A percentile compares a stretch with the other conserved stretches of the same genome.
Conservation (phyloP, 2,113 vertebrate genomes). For the Leuciscus idus region DNA sequence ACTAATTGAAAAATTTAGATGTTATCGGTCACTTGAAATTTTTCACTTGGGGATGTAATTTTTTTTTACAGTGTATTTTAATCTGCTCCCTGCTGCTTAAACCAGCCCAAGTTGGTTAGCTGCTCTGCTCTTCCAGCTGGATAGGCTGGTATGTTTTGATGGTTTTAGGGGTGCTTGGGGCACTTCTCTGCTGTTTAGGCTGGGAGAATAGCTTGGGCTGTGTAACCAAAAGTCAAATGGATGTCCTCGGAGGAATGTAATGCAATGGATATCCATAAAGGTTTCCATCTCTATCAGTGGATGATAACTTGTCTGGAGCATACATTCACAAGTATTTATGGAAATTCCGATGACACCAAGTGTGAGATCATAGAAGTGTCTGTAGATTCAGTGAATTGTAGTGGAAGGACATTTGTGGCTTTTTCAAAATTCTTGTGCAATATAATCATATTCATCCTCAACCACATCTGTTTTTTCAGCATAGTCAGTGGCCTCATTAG, state of each 20-base stretch:
- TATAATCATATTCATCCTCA: neutral
- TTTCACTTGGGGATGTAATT: too few species aligned
- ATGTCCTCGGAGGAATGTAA: neutral
- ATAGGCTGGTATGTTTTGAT: neutral
- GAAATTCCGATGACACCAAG: slow-evolving; percentile 5
- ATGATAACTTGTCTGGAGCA: neutral
- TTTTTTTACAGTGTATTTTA: too few species aligned
- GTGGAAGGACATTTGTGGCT: neutral
- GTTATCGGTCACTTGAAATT: too few species aligned
- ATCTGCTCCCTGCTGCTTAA: neutral
- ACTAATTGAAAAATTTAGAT: too few species aligned
- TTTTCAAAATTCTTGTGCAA: neutral
- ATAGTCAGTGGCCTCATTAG: neutral
- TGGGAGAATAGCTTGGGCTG: neutral
- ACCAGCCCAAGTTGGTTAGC: neutral
- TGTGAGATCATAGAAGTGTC: slow-evolving; percentile 21
- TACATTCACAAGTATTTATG: neutral
- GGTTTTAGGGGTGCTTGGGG: neutral
- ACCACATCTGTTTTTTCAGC: neutral
- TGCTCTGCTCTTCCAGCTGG: neutral
- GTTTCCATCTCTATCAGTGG: neutral
- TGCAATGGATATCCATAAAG: neutral
- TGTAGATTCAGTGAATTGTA: neutral
- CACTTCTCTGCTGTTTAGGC: neutral
- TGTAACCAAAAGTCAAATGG: neutral